phyloP scores from a whole-genome alignment of 1,140 invertebrate genomes.

The Tetraneura akinire region DNA sequence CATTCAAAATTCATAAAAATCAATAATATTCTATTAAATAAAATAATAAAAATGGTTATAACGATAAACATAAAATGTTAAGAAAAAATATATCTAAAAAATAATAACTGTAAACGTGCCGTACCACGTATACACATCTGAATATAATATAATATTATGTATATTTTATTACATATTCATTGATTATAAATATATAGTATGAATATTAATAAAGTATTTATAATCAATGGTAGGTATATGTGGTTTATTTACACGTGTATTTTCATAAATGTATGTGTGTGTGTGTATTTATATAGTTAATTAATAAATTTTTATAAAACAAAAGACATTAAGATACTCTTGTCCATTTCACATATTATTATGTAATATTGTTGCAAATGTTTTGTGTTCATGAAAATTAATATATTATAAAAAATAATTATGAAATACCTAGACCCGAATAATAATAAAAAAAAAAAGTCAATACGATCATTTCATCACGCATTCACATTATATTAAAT shows the following conservation, averaged over 20 bases:
- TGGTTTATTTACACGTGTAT: background rate
- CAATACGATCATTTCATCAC: no score
- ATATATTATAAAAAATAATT: conserved; percentile 11
- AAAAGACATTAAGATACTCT: conserved; percentile 20
- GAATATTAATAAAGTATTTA: no score
- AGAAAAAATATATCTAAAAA: no score
- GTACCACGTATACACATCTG: background rate
- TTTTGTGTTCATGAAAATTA: conserved; percentile 7
- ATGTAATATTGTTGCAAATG: background rate
- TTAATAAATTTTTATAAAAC: conserved; percentile 3
- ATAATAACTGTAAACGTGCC: conserved; percentile 14
- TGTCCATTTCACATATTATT: background rate
- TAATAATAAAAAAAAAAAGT: conserved; percentile 17
- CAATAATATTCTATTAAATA: background rate
- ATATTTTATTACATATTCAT: no score
- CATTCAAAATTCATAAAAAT: background rate
- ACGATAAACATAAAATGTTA: background rate
- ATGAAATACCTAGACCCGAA: conserved; percentile 22
- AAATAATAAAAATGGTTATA: background rate
- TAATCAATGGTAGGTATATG: no score
- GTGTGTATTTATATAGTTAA: background rate
- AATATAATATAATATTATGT: background rate
- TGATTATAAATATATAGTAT: no score
- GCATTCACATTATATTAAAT: background rate
- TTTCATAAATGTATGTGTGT: background rate